These are phyloP conservation scores for Phrixothrix hirtus DNA, from an alignment of 2,888 invertebrate genomes.

Conservation along the genomic window DNA sequence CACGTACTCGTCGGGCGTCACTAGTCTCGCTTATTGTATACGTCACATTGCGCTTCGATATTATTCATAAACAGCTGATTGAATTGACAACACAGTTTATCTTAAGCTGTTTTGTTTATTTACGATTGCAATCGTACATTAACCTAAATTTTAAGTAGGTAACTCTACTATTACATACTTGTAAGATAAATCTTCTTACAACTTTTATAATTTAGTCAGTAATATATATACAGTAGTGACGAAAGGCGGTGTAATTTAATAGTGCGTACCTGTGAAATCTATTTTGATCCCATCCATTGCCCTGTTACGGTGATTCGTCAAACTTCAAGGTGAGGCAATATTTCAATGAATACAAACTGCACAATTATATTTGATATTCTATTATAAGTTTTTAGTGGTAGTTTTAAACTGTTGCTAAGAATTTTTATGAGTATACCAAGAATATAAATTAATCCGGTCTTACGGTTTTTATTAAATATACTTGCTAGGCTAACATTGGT, in stretches of 20 bases:
- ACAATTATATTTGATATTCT: too few species aligned
- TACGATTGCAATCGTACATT: constrained; percentile 12
- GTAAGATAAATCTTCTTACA: constrained; percentile 7
- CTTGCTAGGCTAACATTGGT: too few species aligned
- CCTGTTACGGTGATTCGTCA: not conserved
- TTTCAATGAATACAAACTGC: too few species aligned
- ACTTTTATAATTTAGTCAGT: constrained; percentile 10
- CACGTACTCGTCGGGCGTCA: constrained; percentile 29
- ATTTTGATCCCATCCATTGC: not conserved
- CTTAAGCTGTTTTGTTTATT: constrained; percentile 17
- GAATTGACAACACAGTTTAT: constrained; percentile 12
- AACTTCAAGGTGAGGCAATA: constrained; percentile 8
- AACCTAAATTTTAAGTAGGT: constrained; percentile 12
- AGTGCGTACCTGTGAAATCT: constrained; percentile 11
- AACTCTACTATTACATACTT: constrained; percentile 1
- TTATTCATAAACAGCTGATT: constrained; percentile 23
- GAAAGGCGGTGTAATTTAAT: constrained; percentile 5
- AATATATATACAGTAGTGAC: constrained; percentile 2
- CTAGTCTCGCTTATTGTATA: constrained; percentile 21
- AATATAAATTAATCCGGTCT: too few species aligned
- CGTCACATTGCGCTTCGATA: constrained; percentile 24
- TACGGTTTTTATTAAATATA: too few species aligned
- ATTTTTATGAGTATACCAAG: too few species aligned
- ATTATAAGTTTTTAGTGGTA: too few species aligned
- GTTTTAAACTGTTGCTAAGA: too few species aligned